Percentiles rank a stretch among this genome's conserved stretches.
Conservation (phyloP, 2,888 invertebrate genomes). For the Drosophila limbata region DNA sequence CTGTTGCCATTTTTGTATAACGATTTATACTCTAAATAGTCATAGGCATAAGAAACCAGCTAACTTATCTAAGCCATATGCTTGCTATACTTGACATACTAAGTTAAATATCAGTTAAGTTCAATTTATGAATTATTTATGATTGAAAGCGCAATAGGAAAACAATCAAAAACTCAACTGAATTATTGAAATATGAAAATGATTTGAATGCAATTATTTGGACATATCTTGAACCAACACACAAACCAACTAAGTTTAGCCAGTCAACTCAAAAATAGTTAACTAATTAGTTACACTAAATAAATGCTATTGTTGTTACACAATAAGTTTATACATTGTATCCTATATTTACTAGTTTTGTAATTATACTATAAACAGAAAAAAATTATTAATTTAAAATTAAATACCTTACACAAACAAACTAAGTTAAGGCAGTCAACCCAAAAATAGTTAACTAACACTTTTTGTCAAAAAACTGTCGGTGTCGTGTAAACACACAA, state of each 20-base stretch:
- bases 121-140: slow-evolving; percentile 28
- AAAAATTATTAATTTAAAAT: too few relatives aligned
- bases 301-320: slow-evolving; percentile 35
- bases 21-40: slow-evolving; percentile 60
- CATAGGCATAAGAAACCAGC: slow-evolving; percentile 49
- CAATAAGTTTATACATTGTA: slow-evolving; percentile 2
- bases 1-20: slow-evolving; percentile 62
- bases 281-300: slow-evolving; percentile 25
- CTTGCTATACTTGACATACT: slow-evolving; percentile 52
- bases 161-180: too few relatives aligned
- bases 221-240: slow-evolving; percentile 60
- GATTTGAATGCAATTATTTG: slow-evolving; percentile 6
- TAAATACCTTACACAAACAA: too few relatives aligned
- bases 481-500: too few relatives aligned
- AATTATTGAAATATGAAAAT: slow-evolving; percentile 29
- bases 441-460: too few relatives aligned
- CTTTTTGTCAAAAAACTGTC: too few relatives aligned
- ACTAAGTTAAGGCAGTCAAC: too few relatives aligned
- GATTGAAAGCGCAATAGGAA: slow-evolving; percentile 27
- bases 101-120: slow-evolving; percentile 30
- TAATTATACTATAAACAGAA: slow-evolving; percentile 1
- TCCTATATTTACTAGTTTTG: slow-evolving; percentile 6
- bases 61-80: slow-evolving; percentile 54
- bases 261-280: slow-evolving; percentile 71
- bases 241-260: slow-evolving; percentile 51